Conservation (phyloP, 1,140 invertebrate genomes). For the Aethina tumida region DNA sequence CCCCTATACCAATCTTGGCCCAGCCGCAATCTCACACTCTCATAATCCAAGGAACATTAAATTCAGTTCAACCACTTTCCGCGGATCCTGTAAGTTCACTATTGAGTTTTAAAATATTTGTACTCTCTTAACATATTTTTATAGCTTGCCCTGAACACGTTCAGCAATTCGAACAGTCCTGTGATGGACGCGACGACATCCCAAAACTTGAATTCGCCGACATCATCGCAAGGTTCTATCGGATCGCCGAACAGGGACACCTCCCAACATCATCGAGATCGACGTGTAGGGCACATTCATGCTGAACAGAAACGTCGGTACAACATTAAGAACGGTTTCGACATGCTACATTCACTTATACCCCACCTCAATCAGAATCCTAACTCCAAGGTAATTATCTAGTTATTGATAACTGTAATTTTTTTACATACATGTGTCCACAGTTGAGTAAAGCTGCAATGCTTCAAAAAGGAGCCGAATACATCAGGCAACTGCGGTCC, state of each 20-base stretch:
- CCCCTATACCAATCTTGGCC: conserved; percentile 24
- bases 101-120: conserved; percentile 8
- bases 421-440: neutral
- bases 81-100: conserved; percentile 26
- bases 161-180: conserved; percentile 28
- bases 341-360: conserved; percentile 87
- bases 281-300: conserved; percentile 82
- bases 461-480: conserved; percentile 93
- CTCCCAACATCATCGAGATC: conserved; percentile 44
- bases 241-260: conserved; percentile 34
- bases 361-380: conserved; percentile 85
- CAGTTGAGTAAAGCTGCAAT: conserved; percentile 90
- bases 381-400: conserved; percentile 65
- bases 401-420: conserved; percentile 1
- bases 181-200: conserved; percentile 20
- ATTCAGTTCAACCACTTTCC: conserved; percentile 27
- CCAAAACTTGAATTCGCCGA: conserved; percentile 29
- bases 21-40: conserved; percentile 28
- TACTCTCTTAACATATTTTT: conserved; percentile 14
- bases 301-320: conserved; percentile 96
- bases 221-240: conserved; percentile 37
- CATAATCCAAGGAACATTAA: conserved; percentile 36
- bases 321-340: conserved; percentile 97
- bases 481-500: conserved; percentile 79
- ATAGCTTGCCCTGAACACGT: conserved; percentile 27